Conservation (phyloP, 2,797 vertebrate species). For the Pangasius larnaudii region DNA sequence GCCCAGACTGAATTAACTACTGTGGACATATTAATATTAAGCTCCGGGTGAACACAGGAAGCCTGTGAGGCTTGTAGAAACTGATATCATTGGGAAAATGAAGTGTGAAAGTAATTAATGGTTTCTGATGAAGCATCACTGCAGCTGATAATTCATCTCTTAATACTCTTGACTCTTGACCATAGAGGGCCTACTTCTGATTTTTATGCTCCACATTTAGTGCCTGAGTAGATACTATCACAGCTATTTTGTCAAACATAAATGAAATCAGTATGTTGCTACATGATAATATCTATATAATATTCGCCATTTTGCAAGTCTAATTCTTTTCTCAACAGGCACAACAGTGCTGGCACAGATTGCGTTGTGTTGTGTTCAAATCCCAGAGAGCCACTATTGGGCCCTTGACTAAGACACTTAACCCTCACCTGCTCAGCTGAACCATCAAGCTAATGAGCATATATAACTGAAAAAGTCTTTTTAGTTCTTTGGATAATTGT, state of each 20-base stretch:
- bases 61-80: not conserved
- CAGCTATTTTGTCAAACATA: not conserved
- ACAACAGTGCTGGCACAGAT: not conserved
- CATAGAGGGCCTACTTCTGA: not conserved
- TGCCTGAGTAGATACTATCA: not conserved
- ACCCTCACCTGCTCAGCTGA: not conserved
- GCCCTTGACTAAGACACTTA: not conserved
- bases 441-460: not conserved
- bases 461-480: not conserved
- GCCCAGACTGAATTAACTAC: not conserved
- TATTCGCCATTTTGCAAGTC: not conserved
- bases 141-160: not conserved
- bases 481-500: not conserved
- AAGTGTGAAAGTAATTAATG: conserved; percentile 5
- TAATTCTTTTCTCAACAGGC: not conserved
- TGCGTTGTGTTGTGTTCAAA: not conserved
- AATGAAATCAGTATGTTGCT: not conserved
- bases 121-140: not conserved
- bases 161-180: not conserved
- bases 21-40: not conserved
- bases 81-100: not conserved
- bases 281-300: not conserved
- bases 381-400: not conserved
- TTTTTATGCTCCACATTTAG: not conserved
- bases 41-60: not conserved